Evolutionary conservation across 2,888 invertebrate genomes (phyloP).

Genomic region (Drosophila mayaguana): DNA sequence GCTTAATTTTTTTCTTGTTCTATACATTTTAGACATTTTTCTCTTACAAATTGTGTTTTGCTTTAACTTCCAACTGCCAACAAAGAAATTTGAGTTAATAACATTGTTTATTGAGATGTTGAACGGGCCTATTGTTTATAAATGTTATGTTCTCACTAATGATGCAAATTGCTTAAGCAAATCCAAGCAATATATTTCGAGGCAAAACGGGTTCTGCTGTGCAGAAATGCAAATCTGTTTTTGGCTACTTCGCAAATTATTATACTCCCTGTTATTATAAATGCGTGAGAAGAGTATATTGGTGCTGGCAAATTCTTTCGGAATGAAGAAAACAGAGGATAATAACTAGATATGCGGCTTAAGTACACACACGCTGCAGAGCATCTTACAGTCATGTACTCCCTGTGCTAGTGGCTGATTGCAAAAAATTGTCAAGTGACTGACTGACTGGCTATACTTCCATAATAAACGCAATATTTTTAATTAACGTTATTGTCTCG

Average conservation of each 20-base stretch:
- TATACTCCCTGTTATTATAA: background rate
- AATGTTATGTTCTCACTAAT: constrained; percentile 37
- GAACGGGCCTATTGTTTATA: constrained; percentile 36
- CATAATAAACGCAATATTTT: background rate
- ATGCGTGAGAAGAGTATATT: background rate
- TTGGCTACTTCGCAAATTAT: constrained; percentile 32
- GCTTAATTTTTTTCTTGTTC: background rate
- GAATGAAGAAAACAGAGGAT: background rate
- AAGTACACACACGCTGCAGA: background rate
- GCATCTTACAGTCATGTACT: background rate
- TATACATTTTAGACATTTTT: background rate
- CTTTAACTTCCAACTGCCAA: background rate
- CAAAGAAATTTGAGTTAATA: constrained; percentile 10
- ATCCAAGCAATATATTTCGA: constrained; percentile 31
- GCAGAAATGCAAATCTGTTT: constrained; percentile 31
- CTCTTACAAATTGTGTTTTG: background rate
- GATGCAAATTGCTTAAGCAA: constrained; percentile 54
- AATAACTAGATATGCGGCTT: too few species aligned
- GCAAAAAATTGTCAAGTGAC: background rate
- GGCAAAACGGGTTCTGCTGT: constrained; percentile 34
- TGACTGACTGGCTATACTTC: background rate
- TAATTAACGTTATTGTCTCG: constrained; percentile 2
- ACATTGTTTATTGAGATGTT: constrained; percentile 40
- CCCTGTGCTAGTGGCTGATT: background rate
- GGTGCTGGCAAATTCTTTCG: too few species aligned